Evolutionary conservation across 2,113 vertebrate genomes (phyloP), one percentile per base, ranked within the genome.

Genomic region (Raja brachyura): DNA sequence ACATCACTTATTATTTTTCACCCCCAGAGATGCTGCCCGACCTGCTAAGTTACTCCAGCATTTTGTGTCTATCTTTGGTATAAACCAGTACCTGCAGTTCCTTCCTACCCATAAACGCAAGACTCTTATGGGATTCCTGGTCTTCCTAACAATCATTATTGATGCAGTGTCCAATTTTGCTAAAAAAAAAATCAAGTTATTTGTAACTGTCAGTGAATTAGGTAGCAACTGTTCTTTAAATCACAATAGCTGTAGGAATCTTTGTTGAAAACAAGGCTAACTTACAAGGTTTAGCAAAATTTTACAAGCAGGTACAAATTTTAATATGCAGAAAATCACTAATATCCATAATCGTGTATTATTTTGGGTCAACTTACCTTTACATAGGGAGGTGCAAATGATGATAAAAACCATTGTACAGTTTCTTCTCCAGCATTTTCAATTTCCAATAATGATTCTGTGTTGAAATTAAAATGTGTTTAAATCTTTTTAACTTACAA

Each of bases 301-400:
- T 56, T 28, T 83, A 83, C 70, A 66, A 66, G 48, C 39, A 79
- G 0, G 1, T 11, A 48, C 39, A 48, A 48, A 48, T 48, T 8
- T 68, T 11, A 10, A 68, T 0, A 2, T 68, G 5, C 66, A 68
- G 66, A 68, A 68, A 68, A 68, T 68, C 66, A 68, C 10, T 14
- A 9, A 10, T 68, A 16, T 10, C 9, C 10, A 68, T 8, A 68
- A 68, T 14, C 0, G 66, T 16, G 66, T 9, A 68, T 16, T 22
- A 5, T 73, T 73, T 3, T 20, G 14, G 18, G 70, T 73, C 16
- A 73, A 73, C 18, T 73, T 73, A 99, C 99, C 98, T 98, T 99
- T 90, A 98, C 97, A 93, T 99, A 99, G 0, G 98, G 96, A 88
- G 99, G 98, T 88, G 98, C 97, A 95, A 98, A 98, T 56, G 98